Percentiles rank a stretch among this genome's conserved stretches.
Evolutionary conservation across 2,888 invertebrate genomes (phyloP).

Genomic region (Diarsia mendica): DNA sequence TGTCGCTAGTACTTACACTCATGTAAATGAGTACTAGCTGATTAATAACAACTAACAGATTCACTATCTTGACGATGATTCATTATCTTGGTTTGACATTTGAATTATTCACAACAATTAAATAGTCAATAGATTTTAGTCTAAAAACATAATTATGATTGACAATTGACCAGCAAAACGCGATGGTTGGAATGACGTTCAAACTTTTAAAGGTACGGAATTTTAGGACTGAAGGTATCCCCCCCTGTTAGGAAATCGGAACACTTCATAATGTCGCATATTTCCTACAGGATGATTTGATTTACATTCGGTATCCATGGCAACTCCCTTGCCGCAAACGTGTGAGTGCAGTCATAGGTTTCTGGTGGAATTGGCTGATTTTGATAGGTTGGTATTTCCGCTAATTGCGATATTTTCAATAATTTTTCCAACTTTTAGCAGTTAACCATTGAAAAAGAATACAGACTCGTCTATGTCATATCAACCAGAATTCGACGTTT

Average conservation of each 20-base stretch:
- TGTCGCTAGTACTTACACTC: slow-evolving; percentile 10
- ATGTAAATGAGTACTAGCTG: slow-evolving; percentile 11
- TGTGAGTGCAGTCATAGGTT: neutral
- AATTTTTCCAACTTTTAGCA: neutral
- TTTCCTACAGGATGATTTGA: slow-evolving; percentile 20
- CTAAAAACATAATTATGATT: slow-evolving; percentile 8
- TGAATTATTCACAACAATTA: slow-evolving; percentile 20
- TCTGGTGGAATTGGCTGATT: neutral
- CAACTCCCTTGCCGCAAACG: slow-evolving; percentile 21
- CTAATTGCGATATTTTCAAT: neutral
- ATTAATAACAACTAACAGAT: slow-evolving; percentile 43
- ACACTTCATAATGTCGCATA: slow-evolving; percentile 11
- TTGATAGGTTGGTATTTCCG: neutral
- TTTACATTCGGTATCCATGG: slow-evolving; percentile 25
- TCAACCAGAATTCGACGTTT: neutral
- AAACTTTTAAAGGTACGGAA: neutral
- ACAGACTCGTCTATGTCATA: neutral
- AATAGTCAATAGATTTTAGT: slow-evolving; percentile 10
- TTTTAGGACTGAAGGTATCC: neutral
- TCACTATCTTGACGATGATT: slow-evolving; percentile 32
- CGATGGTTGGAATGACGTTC: neutral
- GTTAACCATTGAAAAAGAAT: neutral
- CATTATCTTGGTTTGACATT: slow-evolving; percentile 24
- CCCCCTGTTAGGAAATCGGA: slow-evolving; percentile 7
- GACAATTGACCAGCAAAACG: neutral